Percentiles rank a stretch among this genome's conserved stretches.
Evolutionary conservation across 1,140 invertebrate genomes (phyloP).

Genomic region (Polypedilum pembai): DNA sequence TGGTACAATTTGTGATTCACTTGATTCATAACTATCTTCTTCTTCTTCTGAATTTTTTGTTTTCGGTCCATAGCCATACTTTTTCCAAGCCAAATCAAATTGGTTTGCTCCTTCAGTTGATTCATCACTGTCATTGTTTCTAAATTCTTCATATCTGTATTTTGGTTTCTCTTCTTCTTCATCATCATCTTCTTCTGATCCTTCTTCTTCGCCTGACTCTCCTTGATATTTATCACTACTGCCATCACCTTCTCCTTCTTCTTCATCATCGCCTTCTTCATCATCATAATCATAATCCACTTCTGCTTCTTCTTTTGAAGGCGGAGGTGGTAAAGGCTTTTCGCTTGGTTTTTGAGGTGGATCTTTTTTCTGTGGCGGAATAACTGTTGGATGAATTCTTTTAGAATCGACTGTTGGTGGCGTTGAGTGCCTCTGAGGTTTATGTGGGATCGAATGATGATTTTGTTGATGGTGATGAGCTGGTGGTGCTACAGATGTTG

Average conservation of each 20-base stretch:
- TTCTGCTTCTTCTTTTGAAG: neutral
- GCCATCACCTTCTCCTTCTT: slow-evolving; percentile 29
- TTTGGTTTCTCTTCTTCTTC: slow-evolving; percentile 21
- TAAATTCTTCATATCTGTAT: neutral
- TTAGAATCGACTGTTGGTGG: neutral
- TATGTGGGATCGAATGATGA: neutral
- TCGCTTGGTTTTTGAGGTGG: neutral
- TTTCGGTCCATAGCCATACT: neutral
- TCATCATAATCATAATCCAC: slow-evolving; percentile 29
- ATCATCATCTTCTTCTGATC: neutral
- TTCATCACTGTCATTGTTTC: neutral
- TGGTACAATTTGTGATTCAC: slow-evolving; percentile 9
- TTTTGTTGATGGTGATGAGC: neutral
- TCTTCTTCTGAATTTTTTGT: neutral
- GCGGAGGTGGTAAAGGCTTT: neutral
- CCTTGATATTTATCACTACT: neutral
- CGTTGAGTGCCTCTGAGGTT: neutral
- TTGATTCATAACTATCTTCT: slow-evolving; percentile 28
- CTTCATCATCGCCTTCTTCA: slow-evolving; percentile 35
- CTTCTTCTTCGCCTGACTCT: neutral
- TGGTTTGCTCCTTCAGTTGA: neutral
- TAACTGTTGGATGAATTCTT: neutral
- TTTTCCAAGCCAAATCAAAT: neutral
- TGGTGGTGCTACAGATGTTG: neutral
- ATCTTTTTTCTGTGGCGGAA: neutral